Conservation (phyloP, 2,888 invertebrate genomes). For the Cheilosia soror region DNA sequence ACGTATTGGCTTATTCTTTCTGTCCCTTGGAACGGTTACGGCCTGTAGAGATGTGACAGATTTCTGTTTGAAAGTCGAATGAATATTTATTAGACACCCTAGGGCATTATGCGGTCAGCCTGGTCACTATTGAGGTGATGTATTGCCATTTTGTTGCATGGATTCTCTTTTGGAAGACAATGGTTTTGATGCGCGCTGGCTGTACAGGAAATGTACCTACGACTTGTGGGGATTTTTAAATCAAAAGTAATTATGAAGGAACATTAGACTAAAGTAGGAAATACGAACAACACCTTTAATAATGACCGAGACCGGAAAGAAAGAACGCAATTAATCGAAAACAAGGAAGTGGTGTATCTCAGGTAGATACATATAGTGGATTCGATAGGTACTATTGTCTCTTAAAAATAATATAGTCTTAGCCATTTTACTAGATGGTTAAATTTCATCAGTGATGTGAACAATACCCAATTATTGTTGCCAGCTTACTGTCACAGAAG, state of each 20-base stretch:
- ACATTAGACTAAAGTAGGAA: background rate
- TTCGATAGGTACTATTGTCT: too few relatives aligned
- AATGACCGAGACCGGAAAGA: background rate
- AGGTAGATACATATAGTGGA: too few relatives aligned
- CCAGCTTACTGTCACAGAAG: too few relatives aligned
- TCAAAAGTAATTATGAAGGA: background rate
- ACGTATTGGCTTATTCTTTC: constrained; percentile 54
- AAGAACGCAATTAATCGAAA: background rate
- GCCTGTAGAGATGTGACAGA: constrained; percentile 30
- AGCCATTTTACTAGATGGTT: too few relatives aligned
- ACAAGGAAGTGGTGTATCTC: too few relatives aligned
- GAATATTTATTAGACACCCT: constrained; percentile 41
- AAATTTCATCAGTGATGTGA: too few relatives aligned
- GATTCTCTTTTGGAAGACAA: background rate
- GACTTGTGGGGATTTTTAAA: background rate
- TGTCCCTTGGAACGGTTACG: constrained; percentile 16
- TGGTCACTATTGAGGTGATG: constrained; percentile 2
- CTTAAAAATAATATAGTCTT: too few relatives aligned
- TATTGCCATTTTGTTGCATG: constrained; percentile 3
- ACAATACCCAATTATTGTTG: too few relatives aligned
- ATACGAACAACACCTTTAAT: background rate
- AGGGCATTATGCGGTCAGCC: constrained; percentile 7
- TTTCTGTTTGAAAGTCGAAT: constrained; percentile 35
- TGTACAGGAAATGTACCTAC: background rate
- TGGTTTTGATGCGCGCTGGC: background rate